A percentile compares a stretch with the other conserved stretches of the same genome.
These are phyloP conservation scores for Phaethornis superciliosus DNA, from an alignment of 2,113 vertebrate species.

Conservation along the genomic window DNA sequence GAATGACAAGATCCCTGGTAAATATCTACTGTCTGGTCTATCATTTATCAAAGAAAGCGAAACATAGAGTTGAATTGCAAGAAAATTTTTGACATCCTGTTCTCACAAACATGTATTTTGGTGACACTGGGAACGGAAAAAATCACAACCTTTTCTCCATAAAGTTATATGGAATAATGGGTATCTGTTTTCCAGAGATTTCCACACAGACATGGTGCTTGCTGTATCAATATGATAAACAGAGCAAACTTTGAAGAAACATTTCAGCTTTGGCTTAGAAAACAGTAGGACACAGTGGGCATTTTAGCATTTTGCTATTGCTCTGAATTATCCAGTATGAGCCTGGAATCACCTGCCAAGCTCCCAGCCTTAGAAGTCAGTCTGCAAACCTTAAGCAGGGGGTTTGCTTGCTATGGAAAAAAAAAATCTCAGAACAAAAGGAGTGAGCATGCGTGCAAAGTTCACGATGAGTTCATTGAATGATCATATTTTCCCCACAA, in stretches of 20 bases:
- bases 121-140: background rate
- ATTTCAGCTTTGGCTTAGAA: background rate
- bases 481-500: conserved; percentile 56
- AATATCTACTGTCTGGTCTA: background rate
- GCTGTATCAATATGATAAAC: background rate
- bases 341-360: conserved; percentile 35
- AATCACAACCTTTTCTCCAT: background rate
- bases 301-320: background rate
- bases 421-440: background rate
- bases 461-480: conserved; percentile 55
- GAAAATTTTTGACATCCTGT: background rate
- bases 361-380: background rate
- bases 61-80: background rate
- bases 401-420: background rate
- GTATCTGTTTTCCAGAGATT: background rate
- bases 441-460: conserved; percentile 38
- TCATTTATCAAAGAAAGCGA: background rate
- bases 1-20: background rate
- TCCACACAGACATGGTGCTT: background rate
- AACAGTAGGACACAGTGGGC: background rate
- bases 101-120: background rate
- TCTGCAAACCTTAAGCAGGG: background rate
- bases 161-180: background rate
- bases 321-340: background rate
- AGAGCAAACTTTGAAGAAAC: background rate